Evolutionary conservation across 2,888 invertebrate species (phyloP).

Genomic region (Drosophila vallismaia): DNA sequence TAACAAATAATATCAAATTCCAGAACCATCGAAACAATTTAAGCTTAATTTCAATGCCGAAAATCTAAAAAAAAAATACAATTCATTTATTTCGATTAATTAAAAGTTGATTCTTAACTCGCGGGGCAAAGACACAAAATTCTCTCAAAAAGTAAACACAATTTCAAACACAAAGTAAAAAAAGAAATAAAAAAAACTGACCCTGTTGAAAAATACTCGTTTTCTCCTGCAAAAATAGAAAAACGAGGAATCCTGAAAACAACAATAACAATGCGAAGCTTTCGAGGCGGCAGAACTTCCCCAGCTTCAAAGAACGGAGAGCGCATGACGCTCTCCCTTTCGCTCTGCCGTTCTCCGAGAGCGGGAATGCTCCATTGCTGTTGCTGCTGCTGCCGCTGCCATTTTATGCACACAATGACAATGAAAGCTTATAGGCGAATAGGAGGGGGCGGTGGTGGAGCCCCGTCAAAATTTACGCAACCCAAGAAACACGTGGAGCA

Average conservation of each 20-base stretch:
- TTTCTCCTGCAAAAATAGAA: conserved; percentile 60
- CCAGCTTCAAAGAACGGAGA: conserved; percentile 38
- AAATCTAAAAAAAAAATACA: conserved; percentile 12
- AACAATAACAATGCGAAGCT: conserved; percentile 60
- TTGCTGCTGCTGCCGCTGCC: conserved; percentile 57
- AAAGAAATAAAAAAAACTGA: conserved; percentile 33
- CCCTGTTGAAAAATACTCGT: conserved; percentile 59
- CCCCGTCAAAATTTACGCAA: conserved; percentile 72
- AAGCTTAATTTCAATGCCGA: conserved; percentile 38
- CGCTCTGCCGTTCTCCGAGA: conserved; percentile 19
- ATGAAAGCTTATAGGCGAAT: conserved; percentile 29
- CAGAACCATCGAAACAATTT: conserved; percentile 38
- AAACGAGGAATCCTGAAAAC: conserved; percentile 32
- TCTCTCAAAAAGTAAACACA: conserved; percentile 25
- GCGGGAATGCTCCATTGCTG: conserved; percentile 14
- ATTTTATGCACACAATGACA: conserved; percentile 51
- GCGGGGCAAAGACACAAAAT: conserved; percentile 23
- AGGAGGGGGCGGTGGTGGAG: not conserved
- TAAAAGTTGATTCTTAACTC: conserved; percentile 53
- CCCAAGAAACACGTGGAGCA: conserved; percentile 77
- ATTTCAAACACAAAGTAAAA: conserved; percentile 17
- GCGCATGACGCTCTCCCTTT: conserved; percentile 48
- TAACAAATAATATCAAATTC: conserved; percentile 54
- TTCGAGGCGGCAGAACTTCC: conserved; percentile 52
- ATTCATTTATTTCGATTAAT: conserved; percentile 50